Conservation (phyloP, 1,140 invertebrate genomes). For the Diplogasteroides magnus region DNA sequence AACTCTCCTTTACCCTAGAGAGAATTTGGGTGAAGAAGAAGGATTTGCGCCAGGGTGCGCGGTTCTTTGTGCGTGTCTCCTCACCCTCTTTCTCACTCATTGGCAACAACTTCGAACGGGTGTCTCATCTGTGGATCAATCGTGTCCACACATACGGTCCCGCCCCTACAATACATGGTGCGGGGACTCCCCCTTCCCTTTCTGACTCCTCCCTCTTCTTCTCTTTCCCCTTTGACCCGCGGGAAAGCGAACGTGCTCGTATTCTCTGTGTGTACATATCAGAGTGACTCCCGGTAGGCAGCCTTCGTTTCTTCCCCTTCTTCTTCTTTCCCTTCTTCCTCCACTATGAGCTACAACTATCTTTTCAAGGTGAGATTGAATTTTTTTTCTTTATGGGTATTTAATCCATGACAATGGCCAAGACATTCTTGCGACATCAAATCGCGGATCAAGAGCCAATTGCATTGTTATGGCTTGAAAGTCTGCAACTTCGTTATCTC, state of each 20-base stretch:
- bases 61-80: constrained; percentile 14
- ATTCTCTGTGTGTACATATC: too few species aligned
- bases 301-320: background rate
- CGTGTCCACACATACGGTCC: too few species aligned
- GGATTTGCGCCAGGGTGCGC: too few species aligned
- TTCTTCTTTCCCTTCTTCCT: background rate
- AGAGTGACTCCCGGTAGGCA: too few species aligned
- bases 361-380: constrained; percentile 46
- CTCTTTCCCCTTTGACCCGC: background rate
- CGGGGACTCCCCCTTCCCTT: background rate
- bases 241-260: background rate
- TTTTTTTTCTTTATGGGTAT: too few species aligned
- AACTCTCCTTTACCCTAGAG: background rate
- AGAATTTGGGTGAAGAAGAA: background rate
- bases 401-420: too few species aligned
- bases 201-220: background rate
- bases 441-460: too few species aligned
- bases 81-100: constrained; percentile 13
- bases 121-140: too few species aligned
- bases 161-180: background rate
- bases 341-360: constrained; percentile 53
- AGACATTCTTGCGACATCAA: too few species aligned
- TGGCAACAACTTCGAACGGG: too few species aligned
- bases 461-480: too few species aligned
- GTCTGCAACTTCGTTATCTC: too few species aligned